Conservation (phyloP, 2,888 invertebrate genomes). For the Acrobasis suavella region DNA sequence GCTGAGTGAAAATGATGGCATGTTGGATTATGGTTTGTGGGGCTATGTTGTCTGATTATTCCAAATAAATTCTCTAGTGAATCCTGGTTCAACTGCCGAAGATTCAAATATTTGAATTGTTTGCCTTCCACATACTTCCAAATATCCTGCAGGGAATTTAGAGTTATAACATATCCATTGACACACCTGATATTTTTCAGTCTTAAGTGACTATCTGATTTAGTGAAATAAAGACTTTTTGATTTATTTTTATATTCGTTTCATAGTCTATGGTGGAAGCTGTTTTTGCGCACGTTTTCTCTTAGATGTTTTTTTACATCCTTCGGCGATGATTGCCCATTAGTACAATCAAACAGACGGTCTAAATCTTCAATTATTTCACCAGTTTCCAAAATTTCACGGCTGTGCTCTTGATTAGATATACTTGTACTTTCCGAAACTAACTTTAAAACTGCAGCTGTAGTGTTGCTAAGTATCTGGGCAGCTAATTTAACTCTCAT, state of each 20-base stretch:
- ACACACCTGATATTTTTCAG: no score
- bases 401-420: no score
- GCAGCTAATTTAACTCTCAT: slow-evolving; percentile 36
- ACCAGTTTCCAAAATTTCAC: slow-evolving; percentile 25
- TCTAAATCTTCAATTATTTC: slow-evolving; percentile 26
- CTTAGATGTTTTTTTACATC: slow-evolving; percentile 29
- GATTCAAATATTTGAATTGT: slow-evolving; percentile 30
- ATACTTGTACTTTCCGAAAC: no score
- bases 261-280: slow-evolving; percentile 17
- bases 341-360: slow-evolving; percentile 31
- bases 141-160: no score
- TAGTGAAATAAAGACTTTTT: slow-evolving; percentile 14
- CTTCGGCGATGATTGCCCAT: slow-evolving; percentile 31
- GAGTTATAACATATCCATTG: no score
- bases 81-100: slow-evolving; percentile 30
- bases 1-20: slow-evolving; percentile 14
- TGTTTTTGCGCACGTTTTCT: slow-evolving; percentile 21
- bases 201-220: slow-evolving; percentile 8
- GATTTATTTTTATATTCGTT: slow-evolving; percentile 11
- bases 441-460: slow-evolving; percentile 1
- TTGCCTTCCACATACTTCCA: slow-evolving; percentile 13
- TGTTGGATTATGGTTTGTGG: slow-evolving; percentile 27
- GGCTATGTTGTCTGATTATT: slow-evolving; percentile 30
- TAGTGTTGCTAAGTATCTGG: slow-evolving; percentile 32
- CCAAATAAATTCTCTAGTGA: slow-evolving; percentile 33